These are phyloP conservation scores for Spinus pinus DNA, from an alignment of 2,797 vertebrate genomes.

Conservation along the genomic window DNA sequence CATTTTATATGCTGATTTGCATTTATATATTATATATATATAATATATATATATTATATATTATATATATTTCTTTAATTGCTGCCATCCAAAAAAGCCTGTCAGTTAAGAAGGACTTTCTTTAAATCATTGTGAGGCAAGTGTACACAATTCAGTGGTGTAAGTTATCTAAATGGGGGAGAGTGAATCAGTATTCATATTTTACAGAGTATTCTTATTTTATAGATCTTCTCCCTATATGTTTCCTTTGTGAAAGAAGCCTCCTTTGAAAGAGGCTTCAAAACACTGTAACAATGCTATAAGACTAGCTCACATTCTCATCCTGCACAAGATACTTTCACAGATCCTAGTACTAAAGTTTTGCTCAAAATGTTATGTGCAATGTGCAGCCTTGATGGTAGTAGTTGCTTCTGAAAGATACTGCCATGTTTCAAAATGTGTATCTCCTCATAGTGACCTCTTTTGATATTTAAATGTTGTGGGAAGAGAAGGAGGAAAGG, in stretches of 20 bases:
- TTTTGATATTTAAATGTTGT: not conserved
- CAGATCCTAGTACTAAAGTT: not conserved
- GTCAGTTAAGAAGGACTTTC: not conserved
- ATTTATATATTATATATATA: too few relatives aligned
- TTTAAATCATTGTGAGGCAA: not conserved
- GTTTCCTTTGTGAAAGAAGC: not conserved
- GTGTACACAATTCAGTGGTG: not conserved
- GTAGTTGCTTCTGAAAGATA: not conserved
- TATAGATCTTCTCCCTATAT: not conserved
- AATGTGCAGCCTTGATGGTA: not conserved
- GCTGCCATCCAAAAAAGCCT: not conserved
- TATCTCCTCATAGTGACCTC: not conserved
- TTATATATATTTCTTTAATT: not conserved
- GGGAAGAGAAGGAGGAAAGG: not conserved
- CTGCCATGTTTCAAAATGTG: not conserved
- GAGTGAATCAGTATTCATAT: not conserved
- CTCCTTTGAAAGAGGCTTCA: not conserved
- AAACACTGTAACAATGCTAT: not conserved
- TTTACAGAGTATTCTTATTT: not conserved
- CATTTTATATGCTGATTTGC: not conserved
- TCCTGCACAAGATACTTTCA: not conserved
- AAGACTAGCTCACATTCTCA: not conserved
- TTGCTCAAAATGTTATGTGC: not conserved
- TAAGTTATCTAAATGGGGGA: not conserved
- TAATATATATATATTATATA: too few relatives aligned